These are phyloP conservation scores for Drosophila leonis DNA, from an alignment of 2,888 invertebrate species.

Conservation along the genomic window DNA sequence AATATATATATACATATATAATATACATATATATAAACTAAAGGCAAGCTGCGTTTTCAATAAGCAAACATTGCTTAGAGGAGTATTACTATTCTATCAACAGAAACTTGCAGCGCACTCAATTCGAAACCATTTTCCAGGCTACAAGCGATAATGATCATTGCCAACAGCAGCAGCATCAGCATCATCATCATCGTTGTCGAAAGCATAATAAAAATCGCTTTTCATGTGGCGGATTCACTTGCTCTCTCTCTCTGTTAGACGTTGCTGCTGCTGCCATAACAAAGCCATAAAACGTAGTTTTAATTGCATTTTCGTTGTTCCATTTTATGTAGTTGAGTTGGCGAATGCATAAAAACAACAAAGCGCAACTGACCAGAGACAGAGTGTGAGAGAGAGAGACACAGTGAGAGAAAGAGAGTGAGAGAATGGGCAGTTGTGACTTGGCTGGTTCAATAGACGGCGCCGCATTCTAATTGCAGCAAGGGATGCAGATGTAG, in stretches of 20 bases:
- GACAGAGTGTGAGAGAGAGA: conserved; percentile 1
- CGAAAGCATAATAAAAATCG: conserved; percentile 80
- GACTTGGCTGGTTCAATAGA: conserved; percentile 65
- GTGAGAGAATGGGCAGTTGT: conserved; percentile 3
- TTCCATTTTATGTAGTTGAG: conserved; percentile 84
- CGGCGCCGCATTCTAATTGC: conserved; percentile 79
- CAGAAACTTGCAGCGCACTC: conserved; percentile 55
- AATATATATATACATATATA: conserved; percentile 7
- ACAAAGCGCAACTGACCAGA: conserved; percentile 66
- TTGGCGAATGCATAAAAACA: conserved; percentile 78
- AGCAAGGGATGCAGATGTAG: conserved; percentile 64
- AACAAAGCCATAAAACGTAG: conserved; percentile 85
- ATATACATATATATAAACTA: conserved; percentile 1
- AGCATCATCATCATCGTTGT: conserved; percentile 36
- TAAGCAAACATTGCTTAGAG: conserved; percentile 63
- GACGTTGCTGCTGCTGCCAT: conserved; percentile 61
- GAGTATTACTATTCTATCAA: conserved; percentile 74
- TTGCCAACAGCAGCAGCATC: conserved; percentile 47
- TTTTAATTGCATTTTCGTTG: conserved; percentile 85
- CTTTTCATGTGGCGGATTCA: conserved; percentile 70
- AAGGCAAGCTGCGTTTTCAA: conserved; percentile 59
- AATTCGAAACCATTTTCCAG: conserved; percentile 63
- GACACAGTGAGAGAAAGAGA: conserved; percentile 3
- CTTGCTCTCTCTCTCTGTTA: not conserved
- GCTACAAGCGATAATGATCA: conserved; percentile 39